Evolutionary conservation across 2,888 invertebrate genomes (phyloP).

Genomic region (Tanytarsus gracilentus): DNA sequence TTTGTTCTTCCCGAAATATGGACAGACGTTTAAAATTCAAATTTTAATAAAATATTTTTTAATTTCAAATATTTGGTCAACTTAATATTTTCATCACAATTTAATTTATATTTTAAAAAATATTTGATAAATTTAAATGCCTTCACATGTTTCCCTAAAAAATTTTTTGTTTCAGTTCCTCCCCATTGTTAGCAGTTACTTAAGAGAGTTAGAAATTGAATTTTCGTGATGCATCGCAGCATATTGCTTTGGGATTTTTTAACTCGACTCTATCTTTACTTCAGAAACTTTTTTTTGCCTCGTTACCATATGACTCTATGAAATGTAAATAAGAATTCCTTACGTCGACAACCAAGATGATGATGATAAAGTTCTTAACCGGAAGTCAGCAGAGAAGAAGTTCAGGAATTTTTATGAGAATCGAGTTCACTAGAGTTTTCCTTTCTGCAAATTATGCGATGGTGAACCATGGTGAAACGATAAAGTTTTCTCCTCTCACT

Average conservation of each 20-base stretch:
- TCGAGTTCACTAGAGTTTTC: neutral
- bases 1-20: too few relatives aligned
- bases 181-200: neutral
- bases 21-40: too few relatives aligned
- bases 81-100: too few relatives aligned
- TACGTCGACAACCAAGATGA: neutral
- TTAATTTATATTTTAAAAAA: too few relatives aligned
- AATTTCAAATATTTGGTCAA: too few relatives aligned
- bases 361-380: conserved; percentile 6
- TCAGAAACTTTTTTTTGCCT: conserved; percentile 1
- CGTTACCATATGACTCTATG: conserved; percentile 10
- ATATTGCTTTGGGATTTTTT: conserved; percentile 2
- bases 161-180: neutral
- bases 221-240: neutral
- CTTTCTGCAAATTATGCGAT: neutral
- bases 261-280: neutral
- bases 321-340: conserved; percentile 5
- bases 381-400: conserved; percentile 14
- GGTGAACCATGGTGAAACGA: conserved; percentile 13
- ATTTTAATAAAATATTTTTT: too few relatives aligned
- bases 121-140: too few relatives aligned
- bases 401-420: conserved; percentile 8
- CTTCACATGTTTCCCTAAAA: too few relatives aligned
- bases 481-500: conserved; percentile 12
- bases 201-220: neutral